Evolutionary conservation across 2,888 invertebrate species (phyloP), one percentile per base, ranked within the genome.

Genomic region (Lamproptera curius): DNA sequence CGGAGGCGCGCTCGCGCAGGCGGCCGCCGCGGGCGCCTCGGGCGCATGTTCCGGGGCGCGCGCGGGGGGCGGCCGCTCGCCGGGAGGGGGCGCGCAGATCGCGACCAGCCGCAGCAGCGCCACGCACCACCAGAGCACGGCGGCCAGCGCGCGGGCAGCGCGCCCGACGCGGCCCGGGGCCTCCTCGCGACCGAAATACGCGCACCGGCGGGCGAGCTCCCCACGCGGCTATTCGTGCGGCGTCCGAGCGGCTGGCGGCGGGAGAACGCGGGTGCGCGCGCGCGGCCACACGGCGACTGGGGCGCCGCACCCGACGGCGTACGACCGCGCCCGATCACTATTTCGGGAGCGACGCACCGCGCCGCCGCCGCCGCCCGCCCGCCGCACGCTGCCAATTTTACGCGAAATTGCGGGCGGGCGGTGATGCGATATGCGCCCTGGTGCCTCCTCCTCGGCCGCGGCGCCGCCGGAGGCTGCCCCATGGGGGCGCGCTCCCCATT

Each of bases 361-460:
- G 73, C 78, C 79, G 78, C 77, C 79, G 78, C 77, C 66, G 74
- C 78, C 75, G 79, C 79, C 84, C 85, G 82, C 82, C 82, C 83
- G 80, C 73, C 74, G 69, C 79, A 75, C 73, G 81, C 83, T 85
- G 86, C 86, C 86, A 86, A 86, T 86, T 86, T 86, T 84, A 86
- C 86, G 86, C 85, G 80, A 85, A 85, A 85, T 85, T 85, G 83
- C 86, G 85, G 86, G 86, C 85, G 84, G 86, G 86, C 86, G 84
- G 84, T 83, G 86, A 85, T 83, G 85, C 85, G 86, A 85, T 84
- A 82, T 84, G 82, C 82, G 74, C 74, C 63, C 72, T 69, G 66
- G 70, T 55, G 53, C 52, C 58, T 59, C 56, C 50, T 51, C 53
- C 59, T 65, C 64, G 61, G 58, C 63, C 61, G 59, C 63, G 65